These are phyloP conservation scores for Chymomyza costata DNA, from an alignment of 1,140 invertebrate genomes.

Conservation along the genomic window DNA sequence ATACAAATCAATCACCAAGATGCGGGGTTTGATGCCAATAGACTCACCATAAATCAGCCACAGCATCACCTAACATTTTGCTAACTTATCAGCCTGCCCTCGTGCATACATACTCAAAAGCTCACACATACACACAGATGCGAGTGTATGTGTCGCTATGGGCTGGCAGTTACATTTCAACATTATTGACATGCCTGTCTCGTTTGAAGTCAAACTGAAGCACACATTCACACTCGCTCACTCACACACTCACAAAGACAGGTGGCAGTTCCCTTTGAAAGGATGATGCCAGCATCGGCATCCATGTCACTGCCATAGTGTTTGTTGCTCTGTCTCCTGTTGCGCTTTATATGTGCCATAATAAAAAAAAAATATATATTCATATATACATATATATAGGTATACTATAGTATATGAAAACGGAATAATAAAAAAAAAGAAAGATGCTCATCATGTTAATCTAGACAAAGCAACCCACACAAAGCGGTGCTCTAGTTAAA, in stretches of 20 bases:
- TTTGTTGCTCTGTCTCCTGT: constrained; percentile 41
- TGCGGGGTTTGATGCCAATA: no score
- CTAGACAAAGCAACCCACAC: constrained; percentile 35
- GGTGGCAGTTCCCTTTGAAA: constrained; percentile 35
- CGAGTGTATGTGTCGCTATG: constrained; percentile 4
- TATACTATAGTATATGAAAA: constrained; percentile 42
- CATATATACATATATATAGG: no score
- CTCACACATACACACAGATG: no score
- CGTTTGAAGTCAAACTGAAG: constrained; percentile 24
- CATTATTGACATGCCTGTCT: constrained; percentile 69
- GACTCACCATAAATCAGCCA: no score
- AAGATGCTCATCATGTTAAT: constrained; percentile 58
- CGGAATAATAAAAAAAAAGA: constrained; percentile 18
- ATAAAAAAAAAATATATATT: no score
- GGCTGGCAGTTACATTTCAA: constrained; percentile 54
- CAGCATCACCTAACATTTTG: no score
- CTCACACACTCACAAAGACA: no score
- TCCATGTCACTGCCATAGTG: constrained; percentile 11
- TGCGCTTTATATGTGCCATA: constrained; percentile 68
- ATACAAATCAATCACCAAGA: no score
- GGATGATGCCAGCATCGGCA: constrained; percentile 35
- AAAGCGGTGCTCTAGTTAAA: constrained; percentile 49
- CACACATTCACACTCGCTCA: no score
- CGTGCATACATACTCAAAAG: no score
- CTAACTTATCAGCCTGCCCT: no score